Base-by-base conservation (phyloP, 2,888 invertebrate species). In the Bimastos eiseni region DNA sequence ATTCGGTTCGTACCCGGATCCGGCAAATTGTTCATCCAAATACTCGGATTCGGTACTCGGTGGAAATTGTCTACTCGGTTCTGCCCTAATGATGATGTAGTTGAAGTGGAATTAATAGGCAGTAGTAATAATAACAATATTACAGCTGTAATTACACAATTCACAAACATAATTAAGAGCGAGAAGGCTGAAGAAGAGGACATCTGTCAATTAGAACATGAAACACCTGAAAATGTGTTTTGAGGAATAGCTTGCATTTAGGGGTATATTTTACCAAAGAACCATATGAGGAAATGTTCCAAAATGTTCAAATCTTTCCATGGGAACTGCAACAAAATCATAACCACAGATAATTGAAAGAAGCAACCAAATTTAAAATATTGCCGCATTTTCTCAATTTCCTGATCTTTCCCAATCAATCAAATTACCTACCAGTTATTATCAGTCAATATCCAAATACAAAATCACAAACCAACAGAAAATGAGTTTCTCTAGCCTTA, bases 401-500 rank as follows among this genome's bases (percentile, higher is more conserved):
- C 30, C 17, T 70, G 2, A n/a, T 70, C 24, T 70, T 70, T 70
- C 70, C n/a, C 70, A 70, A 70, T 8, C 70, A 30, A 70, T n/a
- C 30, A 70, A 6, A n/a, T 49, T 11, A n/a, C n/a, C n/a, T n/a
- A 70, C 30, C 30, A 6, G 6, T 70, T n/a, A 70, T 49, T 49
- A 70, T n/a, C 30, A 70, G 11, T 70, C 70, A n/a, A 70, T 0
- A 70, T 8, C 70, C n/a, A n/a, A n/a, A 70, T n/a, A 17, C 21
- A 70, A 70, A 70, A 30, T 88, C 24, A 33, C 34, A 88, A 88
- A 88, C 37, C 24, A 37, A 88, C 38, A 37, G 24, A 37, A 88
- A 6, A 37, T 88, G 38, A 34, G 38, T 88, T 24, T 88, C 24
- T 88, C 34, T 88, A 34, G 34, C n/a, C n/a, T 86, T 86, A 96